Conservation (phyloP, 2,113 vertebrate species). For the Edolisoma coerulescens region DNA sequence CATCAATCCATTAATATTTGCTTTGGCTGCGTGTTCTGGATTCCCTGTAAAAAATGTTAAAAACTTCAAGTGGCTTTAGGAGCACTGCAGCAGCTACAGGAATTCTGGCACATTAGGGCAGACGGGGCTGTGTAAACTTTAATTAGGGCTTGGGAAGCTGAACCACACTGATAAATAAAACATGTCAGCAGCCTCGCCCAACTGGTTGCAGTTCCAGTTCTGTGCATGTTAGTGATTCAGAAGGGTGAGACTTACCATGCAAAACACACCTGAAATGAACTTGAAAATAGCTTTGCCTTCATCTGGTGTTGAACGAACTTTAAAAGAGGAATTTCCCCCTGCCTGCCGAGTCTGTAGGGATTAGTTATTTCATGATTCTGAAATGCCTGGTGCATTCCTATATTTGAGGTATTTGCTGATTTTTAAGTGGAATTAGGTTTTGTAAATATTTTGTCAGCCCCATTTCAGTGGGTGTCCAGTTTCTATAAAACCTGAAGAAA, state of each 20-base stretch:
- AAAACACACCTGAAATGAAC: not conserved
- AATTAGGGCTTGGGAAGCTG: not conserved
- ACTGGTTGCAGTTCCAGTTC: not conserved
- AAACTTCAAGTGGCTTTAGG: not conserved
- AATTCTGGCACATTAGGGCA: not conserved
- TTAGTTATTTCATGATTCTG: not conserved
- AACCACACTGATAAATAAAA: not conserved
- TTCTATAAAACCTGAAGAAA: slow-evolving; percentile 17
- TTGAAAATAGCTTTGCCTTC: not conserved
- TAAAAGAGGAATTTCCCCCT: not conserved
- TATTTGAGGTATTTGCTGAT: not conserved
- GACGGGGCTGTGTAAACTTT: not conserved
- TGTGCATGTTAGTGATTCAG: not conserved
- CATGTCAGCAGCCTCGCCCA: not conserved
- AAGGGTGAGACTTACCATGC: not conserved
- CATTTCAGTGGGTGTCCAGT: slow-evolving; percentile 22
- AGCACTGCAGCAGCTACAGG: not conserved
- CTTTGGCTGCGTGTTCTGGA: not conserved
- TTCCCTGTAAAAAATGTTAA: not conserved
- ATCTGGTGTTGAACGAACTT: not conserved
- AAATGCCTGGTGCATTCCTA: slow-evolving; percentile 42
- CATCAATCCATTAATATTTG: not conserved
- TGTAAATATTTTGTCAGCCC: slow-evolving; percentile 18
- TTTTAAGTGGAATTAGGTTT: slow-evolving; percentile 38
- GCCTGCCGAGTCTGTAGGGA: not conserved